phyloP scores from a whole-genome alignment of 2,113 vertebrate genomes.

The Butorides virescens region DNA sequence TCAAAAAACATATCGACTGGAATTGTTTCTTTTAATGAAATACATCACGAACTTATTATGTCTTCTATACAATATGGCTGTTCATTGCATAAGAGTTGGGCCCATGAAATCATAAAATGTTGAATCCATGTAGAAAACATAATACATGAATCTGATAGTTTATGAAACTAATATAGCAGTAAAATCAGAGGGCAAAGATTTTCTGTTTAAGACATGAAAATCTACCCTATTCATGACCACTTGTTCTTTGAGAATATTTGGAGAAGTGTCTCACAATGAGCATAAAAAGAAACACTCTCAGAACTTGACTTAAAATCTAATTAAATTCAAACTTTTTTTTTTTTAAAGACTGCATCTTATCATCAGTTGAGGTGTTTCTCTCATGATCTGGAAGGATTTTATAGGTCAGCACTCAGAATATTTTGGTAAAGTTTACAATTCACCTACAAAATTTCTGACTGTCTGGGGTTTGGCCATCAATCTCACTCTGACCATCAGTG shows the following conservation, averaged over 20 bases:
- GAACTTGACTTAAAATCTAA: neutral
- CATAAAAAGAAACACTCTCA: neutral
- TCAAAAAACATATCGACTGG: neutral
- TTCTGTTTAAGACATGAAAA: conserved; percentile 5
- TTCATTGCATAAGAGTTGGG: conserved; percentile 26
- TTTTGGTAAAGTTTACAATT: neutral
- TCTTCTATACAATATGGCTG: conserved; percentile 6
- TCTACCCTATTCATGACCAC: neutral
- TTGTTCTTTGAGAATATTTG: neutral
- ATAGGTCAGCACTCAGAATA: neutral
- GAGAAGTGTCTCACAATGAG: neutral
- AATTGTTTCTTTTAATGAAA: conserved; percentile 18
- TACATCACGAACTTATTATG: neutral
- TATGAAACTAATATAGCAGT: conserved; percentile 53
- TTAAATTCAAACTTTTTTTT: conserved; percentile 5
- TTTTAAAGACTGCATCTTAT: neutral
- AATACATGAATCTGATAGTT: conserved; percentile 16
- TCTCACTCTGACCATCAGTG: neutral
- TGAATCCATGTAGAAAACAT: conserved; percentile 33
- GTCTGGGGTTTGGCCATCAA: neutral
- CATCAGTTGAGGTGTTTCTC: neutral
- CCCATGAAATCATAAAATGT: neutral
- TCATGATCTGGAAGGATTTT: neutral
- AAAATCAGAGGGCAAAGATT: conserved; percentile 26
- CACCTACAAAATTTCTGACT: neutral